Evolutionary conservation across 1,140 invertebrate species (phyloP).

Genomic region (Calephelis virginiensis): DNA sequence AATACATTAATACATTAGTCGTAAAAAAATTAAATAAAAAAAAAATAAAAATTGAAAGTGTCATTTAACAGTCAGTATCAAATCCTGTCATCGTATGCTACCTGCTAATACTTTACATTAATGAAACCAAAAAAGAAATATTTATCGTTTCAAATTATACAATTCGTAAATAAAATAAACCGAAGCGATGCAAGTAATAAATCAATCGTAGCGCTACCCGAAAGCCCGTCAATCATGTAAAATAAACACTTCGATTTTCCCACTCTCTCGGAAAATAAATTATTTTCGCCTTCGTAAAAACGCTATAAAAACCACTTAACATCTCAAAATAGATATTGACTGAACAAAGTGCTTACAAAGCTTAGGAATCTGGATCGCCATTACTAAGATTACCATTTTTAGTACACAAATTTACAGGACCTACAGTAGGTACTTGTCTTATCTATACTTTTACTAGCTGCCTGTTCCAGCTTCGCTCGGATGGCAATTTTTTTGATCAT

Average conservation of each 20-base stretch:
- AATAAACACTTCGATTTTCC: slow-evolving; percentile 1
- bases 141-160: slow-evolving; percentile 2
- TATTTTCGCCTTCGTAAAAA: slow-evolving; percentile 1
- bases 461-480: too few relatives aligned
- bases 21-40: too few relatives aligned
- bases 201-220: slow-evolving; percentile 3
- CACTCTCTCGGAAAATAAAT: slow-evolving; percentile 11
- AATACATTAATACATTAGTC: too few relatives aligned
- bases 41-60: fast-evolving
- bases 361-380: slow-evolving; percentile 31
- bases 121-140: neutral
- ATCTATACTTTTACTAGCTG: too few relatives aligned
- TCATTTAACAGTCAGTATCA: too few relatives aligned
- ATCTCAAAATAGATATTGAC: slow-evolving; percentile 12
- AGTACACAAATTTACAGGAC: too few relatives aligned
- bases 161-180: neutral
- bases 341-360: neutral
- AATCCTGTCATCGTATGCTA: neutral
- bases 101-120: neutral
- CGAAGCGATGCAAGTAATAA: slow-evolving; percentile 3
- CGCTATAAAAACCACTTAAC: slow-evolving; percentile 11
- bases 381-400: slow-evolving; percentile 21
- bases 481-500: too few relatives aligned
- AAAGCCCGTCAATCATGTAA: slow-evolving; percentile 11
- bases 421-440: too few relatives aligned